Base-by-base conservation (phyloP, 1,140 invertebrate species). In the Musca domestica region DNA sequence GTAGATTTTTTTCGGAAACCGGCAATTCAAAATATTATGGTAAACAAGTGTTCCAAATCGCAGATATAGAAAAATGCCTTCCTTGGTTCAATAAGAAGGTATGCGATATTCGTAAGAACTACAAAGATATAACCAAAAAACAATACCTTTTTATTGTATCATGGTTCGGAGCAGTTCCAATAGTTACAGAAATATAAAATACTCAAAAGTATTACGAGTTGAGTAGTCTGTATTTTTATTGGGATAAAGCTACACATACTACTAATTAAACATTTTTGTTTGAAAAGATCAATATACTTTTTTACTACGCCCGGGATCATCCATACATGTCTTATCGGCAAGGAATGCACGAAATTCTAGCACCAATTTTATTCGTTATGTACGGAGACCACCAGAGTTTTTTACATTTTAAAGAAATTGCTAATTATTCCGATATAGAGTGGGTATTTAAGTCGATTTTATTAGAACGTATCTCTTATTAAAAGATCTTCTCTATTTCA, bases 281-380 rank as follows among this genome's bases (percentile, higher is more conserved):
- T 66, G 2, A 3, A 14, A 19, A 71, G 70, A 73, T 73, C 0
- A 83, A 83, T 70, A 81, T 83, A 22, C 54, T 82, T 0, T 91
- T 92, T 79, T 87, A 88, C 75, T 93, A 91, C 85, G 89, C 91
- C 1, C 86, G 90, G 48, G 84, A 90, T 64, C 87, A 92, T 81
- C 85, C 90, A 0, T 83, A 87, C 23, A 84, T 92, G 67, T 90
- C 89, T 23, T 93, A 93, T 76, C 83, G 89, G 69, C 92, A 93
- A 84, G 92, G 92, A n/a, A 93, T 93, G 92, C 91, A 93, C 81
- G 92, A 93, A 79, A 85, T 93, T 64, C 80, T 93, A 61, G 92
- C 91, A 7, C 91, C 92, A 0, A 77, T 93, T 47, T 82, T 93
- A 46, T 92, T 90, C 77, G 90, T 92, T 5, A 80, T 93, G 20